Base-by-base conservation (phyloP, 1,140 invertebrate species). In the Probaryconus sp. region DNA sequence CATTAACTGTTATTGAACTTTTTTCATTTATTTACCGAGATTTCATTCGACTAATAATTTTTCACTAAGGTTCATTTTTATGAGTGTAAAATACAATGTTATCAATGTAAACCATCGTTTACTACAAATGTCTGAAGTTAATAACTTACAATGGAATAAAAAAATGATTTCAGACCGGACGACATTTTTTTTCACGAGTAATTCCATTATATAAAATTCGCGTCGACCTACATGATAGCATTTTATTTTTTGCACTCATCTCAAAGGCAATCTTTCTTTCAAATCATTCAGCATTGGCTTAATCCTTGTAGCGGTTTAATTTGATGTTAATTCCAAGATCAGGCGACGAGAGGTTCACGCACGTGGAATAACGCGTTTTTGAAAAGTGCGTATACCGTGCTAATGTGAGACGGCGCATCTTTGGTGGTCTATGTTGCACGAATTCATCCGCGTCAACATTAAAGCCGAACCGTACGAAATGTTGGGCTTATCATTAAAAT, bases 401-500 rank as follows among this genome's bases (percentile, higher is more conserved):
- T 56, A 35, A 48, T 53, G 42, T n/a, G 40, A 21, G 51, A 48
- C 31, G 28, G 37, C 18, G 79, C 56, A 48, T 48, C 43, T 61
- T 50, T 61, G 83, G 83, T 84, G 83, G 81, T 83, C 81, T 77
- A 53, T 56, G 24, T 42, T 31, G 38, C 45, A 71, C 68, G 67
- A 76, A 80, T 81, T 75, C 76, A 71, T 79, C 70, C 76, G 53
- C 65, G 63, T 77, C 68, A 70, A 70, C 60, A 61, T 68, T 79
- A 69, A 69, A 53, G 45, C 17, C 43, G 50, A 13, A 10, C 13
- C 13, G 48, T 68, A 70, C 64, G 70, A 77, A 79, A 79, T 63
- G 42, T 18, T 53, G 42, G 60, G 28, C 76, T 76, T 78, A 81
- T 76, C 79, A 84, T 84, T 82, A 80, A 81, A 81, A 83, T 84